Evolutionary conservation across 2,888 invertebrate genomes (phyloP), one percentile per base, ranked within the genome.

Genomic region (Parascotia fuliginaria): DNA sequence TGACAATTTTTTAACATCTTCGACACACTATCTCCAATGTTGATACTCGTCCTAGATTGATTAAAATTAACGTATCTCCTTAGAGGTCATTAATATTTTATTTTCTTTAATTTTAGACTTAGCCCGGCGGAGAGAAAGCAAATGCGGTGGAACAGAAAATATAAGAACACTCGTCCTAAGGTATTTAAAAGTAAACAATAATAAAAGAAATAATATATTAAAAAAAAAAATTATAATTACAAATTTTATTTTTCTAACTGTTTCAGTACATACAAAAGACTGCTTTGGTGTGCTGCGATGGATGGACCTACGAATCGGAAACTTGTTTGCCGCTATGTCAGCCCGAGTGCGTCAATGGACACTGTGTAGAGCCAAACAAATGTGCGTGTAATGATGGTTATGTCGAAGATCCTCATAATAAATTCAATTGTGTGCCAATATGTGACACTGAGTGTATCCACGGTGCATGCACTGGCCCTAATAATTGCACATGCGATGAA

Each of bases 281-380:
- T 3, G 5, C 3, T 11, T 29, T 11, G 11, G 29, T 29, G n/a
- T 29, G 29, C 29, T 29, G 29, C 13, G 11, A 11, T 11, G 29
- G 29, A 29, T 29, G 29, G 29, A 29, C 11, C 29, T 1, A 12
- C 11, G 3, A 29, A 5, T 11, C n/a, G 6, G 29, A 16, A 15
- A 1, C 15, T 15, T 49, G 49, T 6, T 19, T 51, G 2, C 63
- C 63, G 5, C 14, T 16, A 11, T 64, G 63, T 43, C 11, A 11
- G 0, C 6, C 4, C 9, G 13, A 4, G 1, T 64, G 63, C 37
- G 1, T 13, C 2, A 40, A 49, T 12, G 63, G 63, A 9, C 61
- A 61, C 0, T 93, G 93, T 49, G 58, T 74, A 1, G 83, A 73
- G 0, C 87, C 87, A 0, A 19, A 36, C 1, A 9, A 9, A 19